phyloP scores from a whole-genome alignment of 2,797 vertebrate genomes.

The Acestrorhynchus altus region DNA sequence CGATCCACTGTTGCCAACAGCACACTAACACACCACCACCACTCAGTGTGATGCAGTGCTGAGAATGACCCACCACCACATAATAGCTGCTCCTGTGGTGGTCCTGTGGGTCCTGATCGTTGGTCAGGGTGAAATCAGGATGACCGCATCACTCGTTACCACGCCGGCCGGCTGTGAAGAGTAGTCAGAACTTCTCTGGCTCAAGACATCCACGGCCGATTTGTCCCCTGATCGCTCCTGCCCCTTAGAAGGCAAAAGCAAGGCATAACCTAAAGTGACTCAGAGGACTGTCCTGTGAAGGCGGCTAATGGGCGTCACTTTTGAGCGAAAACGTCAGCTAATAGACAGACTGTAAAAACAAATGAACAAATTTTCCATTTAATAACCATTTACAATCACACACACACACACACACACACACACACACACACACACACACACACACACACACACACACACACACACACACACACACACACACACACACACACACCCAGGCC shows the following conservation, averaged over 20 bases:
- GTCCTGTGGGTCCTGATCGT: too few species aligned
- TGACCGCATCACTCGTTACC: not conserved
- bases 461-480: constrained; percentile 9
- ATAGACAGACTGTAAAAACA: not conserved
- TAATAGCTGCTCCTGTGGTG: too few species aligned
- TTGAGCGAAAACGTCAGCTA: not conserved
- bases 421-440: not conserved
- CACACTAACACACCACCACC: too few species aligned
- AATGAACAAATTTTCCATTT: not conserved
- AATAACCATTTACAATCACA: not conserved
- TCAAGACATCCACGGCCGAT: not conserved
- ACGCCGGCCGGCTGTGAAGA: not conserved
- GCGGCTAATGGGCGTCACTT: not conserved
- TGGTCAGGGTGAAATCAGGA: too few species aligned
- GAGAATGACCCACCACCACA: too few species aligned
- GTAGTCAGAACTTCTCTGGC: not conserved
- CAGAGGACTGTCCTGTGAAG: not conserved
- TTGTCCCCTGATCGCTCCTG: not conserved
- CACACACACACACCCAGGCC: not conserved
- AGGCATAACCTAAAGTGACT: not conserved
- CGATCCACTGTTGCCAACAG: too few species aligned
- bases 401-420: not conserved
- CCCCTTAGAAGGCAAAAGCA: not conserved
- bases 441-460: not conserved
- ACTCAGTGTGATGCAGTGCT: too few species aligned